Conservation (phyloP, 2,113 vertebrate species). For the Caracal caracal region DNA sequence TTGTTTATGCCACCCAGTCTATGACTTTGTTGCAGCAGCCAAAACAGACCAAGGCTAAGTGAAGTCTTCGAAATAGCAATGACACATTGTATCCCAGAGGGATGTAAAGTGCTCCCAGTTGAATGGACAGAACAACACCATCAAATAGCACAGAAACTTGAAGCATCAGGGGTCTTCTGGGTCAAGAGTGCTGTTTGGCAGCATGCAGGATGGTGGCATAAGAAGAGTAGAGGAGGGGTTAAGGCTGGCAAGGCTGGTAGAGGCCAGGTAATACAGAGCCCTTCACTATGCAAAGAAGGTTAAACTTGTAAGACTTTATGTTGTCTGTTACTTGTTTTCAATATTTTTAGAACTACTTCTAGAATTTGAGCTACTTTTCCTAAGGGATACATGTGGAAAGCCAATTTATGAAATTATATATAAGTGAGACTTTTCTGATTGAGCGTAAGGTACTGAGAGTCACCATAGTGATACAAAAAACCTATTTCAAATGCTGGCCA, state of each 20-base stretch:
- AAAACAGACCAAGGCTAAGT: not conserved
- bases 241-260: not conserved
- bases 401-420: not conserved
- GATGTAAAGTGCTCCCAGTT: not conserved
- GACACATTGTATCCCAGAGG: not conserved
- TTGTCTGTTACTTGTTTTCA: not conserved
- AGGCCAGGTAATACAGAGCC: not conserved
- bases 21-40: not conserved
- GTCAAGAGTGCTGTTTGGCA: not conserved
- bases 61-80: not conserved
- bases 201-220: not conserved
- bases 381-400: conserved; percentile 9
- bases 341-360: not conserved
- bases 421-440: not conserved
- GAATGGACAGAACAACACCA: not conserved
- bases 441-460: not conserved
- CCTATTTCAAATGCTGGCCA: not conserved
- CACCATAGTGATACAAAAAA: not conserved
- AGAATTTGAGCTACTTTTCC: not conserved
- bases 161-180: not conserved
- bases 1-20: not conserved
- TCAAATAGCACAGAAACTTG: not conserved
- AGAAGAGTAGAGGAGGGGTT: not conserved
- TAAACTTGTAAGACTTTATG: not conserved
- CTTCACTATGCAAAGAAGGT: not conserved